These are phyloP conservation scores for Lepidothrix coronata DNA, from an alignment of 2,113 vertebrate species.

Conservation along the genomic window DNA sequence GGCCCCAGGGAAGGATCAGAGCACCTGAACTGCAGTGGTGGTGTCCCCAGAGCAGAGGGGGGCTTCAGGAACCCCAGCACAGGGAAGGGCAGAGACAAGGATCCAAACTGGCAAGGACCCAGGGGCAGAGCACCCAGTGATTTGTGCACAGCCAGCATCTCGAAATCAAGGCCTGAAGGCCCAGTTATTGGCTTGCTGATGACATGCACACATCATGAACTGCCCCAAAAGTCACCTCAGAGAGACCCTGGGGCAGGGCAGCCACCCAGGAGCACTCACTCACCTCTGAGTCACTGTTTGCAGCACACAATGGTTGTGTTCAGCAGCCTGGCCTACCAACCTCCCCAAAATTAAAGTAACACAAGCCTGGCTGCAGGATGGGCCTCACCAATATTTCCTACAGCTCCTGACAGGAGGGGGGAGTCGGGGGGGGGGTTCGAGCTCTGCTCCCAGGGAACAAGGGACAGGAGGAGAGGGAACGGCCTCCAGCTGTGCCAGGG, in stretches of 20 bases:
- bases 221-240: not conserved
- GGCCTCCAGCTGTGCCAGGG: not conserved
- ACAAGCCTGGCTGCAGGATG: not conserved
- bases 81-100: not conserved
- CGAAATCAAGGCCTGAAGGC: not conserved
- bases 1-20: not conserved
- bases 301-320: not conserved
- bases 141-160: not conserved
- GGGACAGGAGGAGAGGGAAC: not conserved
- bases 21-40: not conserved
- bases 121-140: not conserved
- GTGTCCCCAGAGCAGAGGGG: not conserved
- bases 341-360: not conserved
- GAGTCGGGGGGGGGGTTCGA: accelerated
- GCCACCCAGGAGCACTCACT: not conserved
- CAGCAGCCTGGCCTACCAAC: not conserved
- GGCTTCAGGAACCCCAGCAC: not conserved
- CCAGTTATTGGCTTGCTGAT: not conserved
- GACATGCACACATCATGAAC: not conserved
- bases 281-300: too few species aligned
- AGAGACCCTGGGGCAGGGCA: not conserved
- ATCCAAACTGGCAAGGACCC: not conserved
- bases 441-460: not conserved
- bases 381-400: not conserved
- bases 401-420: not conserved